Conservation (phyloP, 2,888 invertebrate genomes). For the Tenodera sinensis region DNA sequence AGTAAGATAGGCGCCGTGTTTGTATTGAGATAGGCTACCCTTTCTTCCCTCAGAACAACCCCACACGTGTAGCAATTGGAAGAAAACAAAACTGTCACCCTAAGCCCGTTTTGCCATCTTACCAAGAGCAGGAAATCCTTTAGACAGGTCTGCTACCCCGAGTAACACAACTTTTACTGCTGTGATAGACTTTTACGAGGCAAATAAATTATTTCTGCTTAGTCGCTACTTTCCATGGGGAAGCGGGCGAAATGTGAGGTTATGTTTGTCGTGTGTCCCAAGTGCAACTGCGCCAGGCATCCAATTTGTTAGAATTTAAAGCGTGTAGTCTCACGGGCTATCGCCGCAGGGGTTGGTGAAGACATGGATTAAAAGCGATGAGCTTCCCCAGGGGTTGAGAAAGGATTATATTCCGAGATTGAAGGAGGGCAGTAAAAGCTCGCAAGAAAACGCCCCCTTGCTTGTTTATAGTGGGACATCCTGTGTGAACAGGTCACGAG, state of each 20-base stretch:
- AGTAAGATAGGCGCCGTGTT: no score
- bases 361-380: conserved; percentile 15
- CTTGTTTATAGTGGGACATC: neutral
- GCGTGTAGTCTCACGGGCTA: neutral
- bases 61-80: neutral
- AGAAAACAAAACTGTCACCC: neutral
- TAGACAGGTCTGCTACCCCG: neutral
- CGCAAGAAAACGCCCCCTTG: neutral
- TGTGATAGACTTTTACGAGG: conserved; percentile 27
- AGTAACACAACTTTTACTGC: neutral
- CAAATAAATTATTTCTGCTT: conserved; percentile 24
- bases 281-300: conserved; percentile 14
- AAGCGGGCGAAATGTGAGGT: neutral
- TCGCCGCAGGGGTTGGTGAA: neutral
- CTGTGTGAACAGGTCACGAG: neutral
- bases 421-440: conserved; percentile 9
- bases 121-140: neutral
- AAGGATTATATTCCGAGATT: conserved; percentile 17
- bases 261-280: neutral
- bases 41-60: no score
- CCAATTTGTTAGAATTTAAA: conserved; percentile 7
- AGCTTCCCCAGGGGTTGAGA: neutral
- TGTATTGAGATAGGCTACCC: no score
- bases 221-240: neutral
- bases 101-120: neutral